These are phyloP conservation scores for Leptinotarsa lineolata DNA, from an alignment of 1,140 invertebrate species.

Conservation along the genomic window DNA sequence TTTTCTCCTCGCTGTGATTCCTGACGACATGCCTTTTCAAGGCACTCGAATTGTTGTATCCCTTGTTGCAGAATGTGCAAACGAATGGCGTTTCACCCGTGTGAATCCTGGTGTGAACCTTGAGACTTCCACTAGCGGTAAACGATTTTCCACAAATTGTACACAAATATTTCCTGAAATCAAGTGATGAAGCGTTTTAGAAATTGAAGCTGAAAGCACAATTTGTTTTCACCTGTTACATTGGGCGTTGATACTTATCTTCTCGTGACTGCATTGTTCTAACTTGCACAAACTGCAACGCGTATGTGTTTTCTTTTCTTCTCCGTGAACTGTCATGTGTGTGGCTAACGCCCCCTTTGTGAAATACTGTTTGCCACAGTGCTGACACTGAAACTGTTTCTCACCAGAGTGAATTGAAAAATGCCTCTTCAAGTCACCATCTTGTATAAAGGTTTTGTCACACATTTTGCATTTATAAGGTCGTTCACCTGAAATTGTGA, in stretches of 20 bases:
- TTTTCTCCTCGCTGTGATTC: constrained; percentile 11
- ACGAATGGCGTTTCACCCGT: constrained; percentile 18
- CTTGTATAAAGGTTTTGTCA: constrained; percentile 15
- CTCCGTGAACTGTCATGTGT: constrained; percentile 12
- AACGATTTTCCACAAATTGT: constrained; percentile 20
- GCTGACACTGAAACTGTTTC: constrained; percentile 24
- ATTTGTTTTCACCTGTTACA: neutral
- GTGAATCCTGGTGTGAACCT: constrained; percentile 17
- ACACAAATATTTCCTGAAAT: constrained; percentile 12
- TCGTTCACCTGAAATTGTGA: constrained; percentile 13
- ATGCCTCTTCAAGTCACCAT: constrained; percentile 18
- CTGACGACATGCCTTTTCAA: constrained; percentile 9
- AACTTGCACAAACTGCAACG: neutral
- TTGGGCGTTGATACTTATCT: neutral
- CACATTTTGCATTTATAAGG: constrained; percentile 12
- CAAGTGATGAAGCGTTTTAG: neutral
- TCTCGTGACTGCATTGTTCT: neutral
- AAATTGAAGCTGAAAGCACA: neutral
- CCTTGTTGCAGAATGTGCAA: constrained; percentile 10
- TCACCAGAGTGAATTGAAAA: neutral
- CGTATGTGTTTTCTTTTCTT: neutral
- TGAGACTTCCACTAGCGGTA: neutral
- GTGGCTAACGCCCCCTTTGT: constrained; percentile 2
- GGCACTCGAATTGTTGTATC: neutral
- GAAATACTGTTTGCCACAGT: constrained; percentile 19